Base-by-base conservation (phyloP, 2,888 invertebrate genomes). In the Callosobruchus maculatus region DNA sequence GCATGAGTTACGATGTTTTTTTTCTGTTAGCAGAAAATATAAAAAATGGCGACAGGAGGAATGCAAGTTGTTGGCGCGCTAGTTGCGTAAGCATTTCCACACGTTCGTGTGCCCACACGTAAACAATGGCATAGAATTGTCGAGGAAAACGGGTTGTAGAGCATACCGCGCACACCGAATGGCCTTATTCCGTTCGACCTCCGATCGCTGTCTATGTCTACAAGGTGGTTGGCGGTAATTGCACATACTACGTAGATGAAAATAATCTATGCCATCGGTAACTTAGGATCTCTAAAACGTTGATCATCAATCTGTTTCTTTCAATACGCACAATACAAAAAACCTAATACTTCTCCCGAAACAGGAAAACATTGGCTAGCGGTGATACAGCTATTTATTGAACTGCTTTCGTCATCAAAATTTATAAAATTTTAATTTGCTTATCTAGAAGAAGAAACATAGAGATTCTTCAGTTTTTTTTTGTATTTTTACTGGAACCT, bases 161-260 rank as follows among this genome's bases (percentile, higher is more conserved):
- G 82, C 83, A 84, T 85, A 85, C 85, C 84, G 75, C 74, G 79
- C 82, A 82, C 83, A 80, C 81, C 79, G 78, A 80, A 78, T 86
- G 86, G 85, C 86, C 86, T 86, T 86, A 85, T 85, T 85, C 84
- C 82, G 81, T 81, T 81, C 83, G 85, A 85, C 85, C 85, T 85
- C 85, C 85, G 84, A 84, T 85, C 84, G 81, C 82, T 82, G 78
- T 77, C n/a, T n/a, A n/a, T n/a, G n/a, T n/a, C 3, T 49, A 49
- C 49, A 49, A 49, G 49, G 49, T 49, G 49, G 49, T 18, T 49
- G 49, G 49, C 49, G 13, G 18, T 49, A 49, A 49, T 49, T 49
- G 49, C 49, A 49, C 49, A 49, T 49, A 49, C 49, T 18, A 7
- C 7, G n/a, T n/a, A n/a, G 26, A 26, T 26, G 7, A 26, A 26